Base-by-base conservation (phyloP, 1,140 invertebrate species). In the Venturia canescens region DNA sequence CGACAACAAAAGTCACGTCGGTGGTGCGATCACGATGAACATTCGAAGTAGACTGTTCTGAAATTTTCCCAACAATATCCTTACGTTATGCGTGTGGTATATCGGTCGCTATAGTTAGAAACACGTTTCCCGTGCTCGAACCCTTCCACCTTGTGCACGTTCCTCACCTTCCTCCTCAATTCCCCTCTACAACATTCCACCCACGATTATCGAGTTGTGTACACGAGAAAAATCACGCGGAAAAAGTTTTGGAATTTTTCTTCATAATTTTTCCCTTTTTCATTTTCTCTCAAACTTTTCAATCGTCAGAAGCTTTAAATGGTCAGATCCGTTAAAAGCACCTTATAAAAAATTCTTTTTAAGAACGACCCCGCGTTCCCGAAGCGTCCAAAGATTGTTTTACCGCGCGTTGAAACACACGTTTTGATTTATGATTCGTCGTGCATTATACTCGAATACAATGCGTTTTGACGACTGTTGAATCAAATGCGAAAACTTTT, bases 41-140 rank as follows among this genome's bases (percentile, higher is more conserved):
- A 86, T 86, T 87, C 89, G 87, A 85, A 87, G 85, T 85, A 87
- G 89, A 91, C 90, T 91, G 90, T 91, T 87, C 88, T 89, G 89
- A 88, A 89, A 86, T 79, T 79, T 85, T 86, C 82, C 84, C 89
- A 87, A 89, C 89, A 90, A 91, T 90, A 87, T 90, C 88, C 88
- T 63, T 70, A 21, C 89, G 84, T 82, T 82, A 78, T 81, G 84
- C 85, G 85, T 85, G 84, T 88, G 15, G 86, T 23, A 53, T 57
- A 44, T 44, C 23, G 38, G 88, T 82, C 89, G 89, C 90, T 91
- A 91, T 91, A 91, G 90, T 90, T 91, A 91, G 90, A 87, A 82
- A 83, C 84, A 85, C 85, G 85, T 86, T 80, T 71, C 66, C 60
- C 60, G 60, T 26, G 3, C 60, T 66, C 21, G 15, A 66, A 66